Conservation (phyloP, 2,888 invertebrate species). For the Lumbricus terrestris region DNA sequence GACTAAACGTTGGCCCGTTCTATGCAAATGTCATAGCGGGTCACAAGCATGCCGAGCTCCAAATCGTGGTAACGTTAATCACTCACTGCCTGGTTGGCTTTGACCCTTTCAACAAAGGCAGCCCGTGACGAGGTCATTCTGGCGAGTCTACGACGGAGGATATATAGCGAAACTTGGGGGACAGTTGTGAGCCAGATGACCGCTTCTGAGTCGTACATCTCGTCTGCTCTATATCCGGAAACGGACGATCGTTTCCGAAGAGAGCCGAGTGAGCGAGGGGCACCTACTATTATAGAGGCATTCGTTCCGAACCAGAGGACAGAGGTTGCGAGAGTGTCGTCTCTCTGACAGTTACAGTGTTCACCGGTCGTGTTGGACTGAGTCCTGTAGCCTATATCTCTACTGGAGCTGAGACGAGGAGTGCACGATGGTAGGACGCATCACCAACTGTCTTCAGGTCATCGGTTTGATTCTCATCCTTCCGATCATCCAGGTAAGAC, state of each 20-base stretch:
- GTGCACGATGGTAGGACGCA: neutral
- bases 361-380: neutral
- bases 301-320: neutral
- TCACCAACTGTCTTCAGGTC: neutral
- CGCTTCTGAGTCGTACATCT: neutral
- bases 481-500: neutral
- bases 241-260: too few species aligned
- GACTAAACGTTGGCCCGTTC: neutral
- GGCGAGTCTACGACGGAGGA: neutral
- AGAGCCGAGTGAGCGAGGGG: neutral
- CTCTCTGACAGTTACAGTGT: too few species aligned
- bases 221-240: neutral
- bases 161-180: neutral
- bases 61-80: neutral
- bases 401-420: neutral
- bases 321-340: neutral
- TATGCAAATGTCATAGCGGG: neutral
- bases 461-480: neutral
- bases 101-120: neutral
- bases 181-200: neutral
- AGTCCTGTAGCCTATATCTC: too few species aligned
- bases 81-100: neutral
- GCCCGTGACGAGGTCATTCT: neutral
- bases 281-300: neutral
- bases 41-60: neutral